phyloP scores from a whole-genome alignment of 2,797 vertebrate genomes.

The Poecilia wingei region DNA sequence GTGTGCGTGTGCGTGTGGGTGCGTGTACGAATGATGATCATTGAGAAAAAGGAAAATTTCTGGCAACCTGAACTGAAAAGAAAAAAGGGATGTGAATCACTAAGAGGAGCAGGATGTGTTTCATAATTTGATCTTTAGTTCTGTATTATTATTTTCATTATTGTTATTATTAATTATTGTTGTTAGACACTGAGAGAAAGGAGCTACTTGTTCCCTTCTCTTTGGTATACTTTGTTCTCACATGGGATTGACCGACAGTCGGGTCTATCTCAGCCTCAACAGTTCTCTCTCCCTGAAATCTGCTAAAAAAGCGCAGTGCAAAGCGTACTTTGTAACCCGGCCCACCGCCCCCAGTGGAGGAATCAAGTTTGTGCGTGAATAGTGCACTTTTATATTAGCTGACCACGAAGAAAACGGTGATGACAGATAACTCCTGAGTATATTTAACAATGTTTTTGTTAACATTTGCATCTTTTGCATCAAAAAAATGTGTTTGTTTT shows the following conservation, averaged over 20 bases:
- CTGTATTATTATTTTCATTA: conserved; percentile 74
- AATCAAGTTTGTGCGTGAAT: conserved; percentile 78
- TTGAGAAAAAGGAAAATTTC: conserved; percentile 72
- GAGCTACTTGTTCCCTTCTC: conserved; percentile 63
- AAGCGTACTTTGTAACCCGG: conserved; percentile 65
- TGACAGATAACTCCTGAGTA: conserved; percentile 69
- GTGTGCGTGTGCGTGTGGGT: conserved; percentile 65
- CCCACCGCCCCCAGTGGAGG: conserved; percentile 42
- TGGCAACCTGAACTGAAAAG: conserved; percentile 72
- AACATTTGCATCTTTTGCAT: conserved; percentile 81
- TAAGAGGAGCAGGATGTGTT: conserved; percentile 77
- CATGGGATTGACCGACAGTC: conserved; percentile 67
- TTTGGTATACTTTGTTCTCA: conserved; percentile 69
- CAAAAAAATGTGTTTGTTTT: conserved; percentile 48
- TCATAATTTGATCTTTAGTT: conserved; percentile 73
- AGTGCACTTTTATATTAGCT: conserved; percentile 84
- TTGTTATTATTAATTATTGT: conserved; percentile 69
- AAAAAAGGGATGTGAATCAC: conserved; percentile 78
- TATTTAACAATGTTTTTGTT: conserved; percentile 83
- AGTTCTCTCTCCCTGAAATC: conserved; percentile 65
- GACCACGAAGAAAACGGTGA: conserved; percentile 66
- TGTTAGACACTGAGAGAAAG: conserved; percentile 67
- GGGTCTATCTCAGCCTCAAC: conserved; percentile 65
- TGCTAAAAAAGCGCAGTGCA: conserved; percentile 63
- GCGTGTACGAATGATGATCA: conserved; percentile 72